These are phyloP conservation scores for Spialia ferax DNA, from an alignment of 2,888 invertebrate genomes.

Conservation along the genomic window DNA sequence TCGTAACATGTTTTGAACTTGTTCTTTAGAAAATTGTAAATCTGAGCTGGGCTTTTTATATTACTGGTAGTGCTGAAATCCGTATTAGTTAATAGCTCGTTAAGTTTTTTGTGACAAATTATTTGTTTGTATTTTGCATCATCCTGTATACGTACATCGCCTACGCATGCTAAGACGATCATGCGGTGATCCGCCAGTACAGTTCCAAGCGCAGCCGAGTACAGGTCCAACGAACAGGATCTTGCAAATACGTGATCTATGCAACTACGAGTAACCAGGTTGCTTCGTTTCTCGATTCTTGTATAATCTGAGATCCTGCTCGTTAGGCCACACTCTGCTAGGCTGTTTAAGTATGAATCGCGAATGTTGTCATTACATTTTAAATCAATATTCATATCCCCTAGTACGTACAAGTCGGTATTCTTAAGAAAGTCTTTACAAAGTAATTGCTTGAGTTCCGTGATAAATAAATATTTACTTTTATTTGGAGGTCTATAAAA, in stretches of 20 bases:
- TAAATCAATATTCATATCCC: slow-evolving; percentile 40
- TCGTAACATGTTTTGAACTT: slow-evolving; percentile 11
- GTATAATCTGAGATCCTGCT: slow-evolving; percentile 38
- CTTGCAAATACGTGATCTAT: slow-evolving; percentile 43
- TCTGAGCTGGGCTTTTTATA: neutral
- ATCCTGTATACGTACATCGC: neutral
- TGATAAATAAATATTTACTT: slow-evolving; percentile 39
- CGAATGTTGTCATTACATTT: neutral
- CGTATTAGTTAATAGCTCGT: neutral
- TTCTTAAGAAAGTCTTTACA: no score
- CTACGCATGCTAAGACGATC: neutral
- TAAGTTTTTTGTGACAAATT: neutral
- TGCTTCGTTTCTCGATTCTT: slow-evolving; percentile 34
- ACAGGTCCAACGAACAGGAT: slow-evolving; percentile 33
- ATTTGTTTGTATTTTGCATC: neutral
- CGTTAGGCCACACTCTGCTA: slow-evolving; percentile 29
- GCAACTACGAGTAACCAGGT: slow-evolving; percentile 33
- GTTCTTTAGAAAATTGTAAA: neutral
- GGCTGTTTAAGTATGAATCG: slow-evolving; percentile 18
- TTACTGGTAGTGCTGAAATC: neutral
- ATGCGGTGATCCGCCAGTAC: slow-evolving; percentile 39
- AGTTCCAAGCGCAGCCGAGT: slow-evolving; percentile 40
- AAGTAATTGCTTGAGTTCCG: slow-evolving; percentile 18
- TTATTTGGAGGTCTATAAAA: neutral
- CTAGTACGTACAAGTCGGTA: slow-evolving; percentile 25